Evolutionary conservation across 30 jellyfish, hydroid and myxozoan species (phyloP).

Genomic region (Aurelia aurita): DNA sequence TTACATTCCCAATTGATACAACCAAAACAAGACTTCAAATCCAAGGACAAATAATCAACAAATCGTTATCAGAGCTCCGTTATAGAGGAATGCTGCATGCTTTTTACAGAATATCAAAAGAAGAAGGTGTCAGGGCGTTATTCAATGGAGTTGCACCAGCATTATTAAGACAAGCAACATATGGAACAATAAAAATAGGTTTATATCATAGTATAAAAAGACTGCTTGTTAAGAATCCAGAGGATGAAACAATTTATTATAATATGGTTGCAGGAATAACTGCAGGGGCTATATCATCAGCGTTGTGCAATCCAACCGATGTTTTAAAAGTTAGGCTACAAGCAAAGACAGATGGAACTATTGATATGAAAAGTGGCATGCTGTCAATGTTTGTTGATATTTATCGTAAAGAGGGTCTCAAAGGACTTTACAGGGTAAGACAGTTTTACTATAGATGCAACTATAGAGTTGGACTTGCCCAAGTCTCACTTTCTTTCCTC

Average conservation of each 20-base stretch:
- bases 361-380: slow-evolving; percentile 44
- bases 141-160: slow-evolving; percentile 96
- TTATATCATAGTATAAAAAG: slow-evolving; percentile 91
- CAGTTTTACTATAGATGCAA: background rate
- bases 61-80: slow-evolving; percentile 69
- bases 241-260: slow-evolving; percentile 81
- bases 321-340: slow-evolving; percentile 92
- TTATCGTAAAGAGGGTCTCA: slow-evolving; percentile 78
- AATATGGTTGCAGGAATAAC: slow-evolving; percentile 85
- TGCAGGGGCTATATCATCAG: slow-evolving; percentile 94
- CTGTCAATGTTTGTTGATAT: slow-evolving; percentile 78
- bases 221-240: slow-evolving; percentile 62
- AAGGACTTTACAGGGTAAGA: slow-evolving; percentile 93
- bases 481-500: too few relatives aligned
- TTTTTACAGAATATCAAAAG: slow-evolving; percentile 72
- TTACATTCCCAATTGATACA: slow-evolving; percentile 95
- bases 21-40: slow-evolving; percentile 94
- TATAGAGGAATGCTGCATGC: slow-evolving; percentile 99
- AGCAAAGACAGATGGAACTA: slow-evolving; percentile 85
- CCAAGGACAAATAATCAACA: slow-evolving; percentile 93
- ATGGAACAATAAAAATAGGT: slow-evolving; percentile 96
- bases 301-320: slow-evolving; percentile 97
- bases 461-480: too few relatives aligned
- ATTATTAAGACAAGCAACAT: slow-evolving; percentile 92
- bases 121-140: slow-evolving; percentile 84